A percentile compares a stretch with the other conserved stretches of the same genome.
Conservation (phyloP, 2,888 invertebrate species). For the Philaethria dido region DNA sequence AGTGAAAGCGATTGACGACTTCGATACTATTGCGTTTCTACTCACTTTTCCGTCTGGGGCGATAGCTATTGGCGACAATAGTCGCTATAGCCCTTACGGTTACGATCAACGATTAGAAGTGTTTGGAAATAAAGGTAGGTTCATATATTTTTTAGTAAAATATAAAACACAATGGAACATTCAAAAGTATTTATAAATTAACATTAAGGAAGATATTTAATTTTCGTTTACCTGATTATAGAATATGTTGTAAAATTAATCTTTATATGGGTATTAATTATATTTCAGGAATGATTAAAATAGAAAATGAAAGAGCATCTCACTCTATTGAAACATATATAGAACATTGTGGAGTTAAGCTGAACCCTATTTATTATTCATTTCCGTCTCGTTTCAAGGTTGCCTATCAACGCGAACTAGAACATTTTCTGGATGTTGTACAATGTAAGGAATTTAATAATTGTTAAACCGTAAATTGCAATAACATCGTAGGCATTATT, state of each 20-base stretch:
- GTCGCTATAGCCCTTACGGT: conserved; percentile 85
- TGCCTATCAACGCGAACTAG: conserved; percentile 81
- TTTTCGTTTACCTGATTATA: no score
- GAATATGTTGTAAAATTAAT: no score
- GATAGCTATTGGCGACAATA: conserved; percentile 85
- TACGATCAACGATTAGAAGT: conserved; percentile 88
- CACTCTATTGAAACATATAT: conserved; percentile 69
- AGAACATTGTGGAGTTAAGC: conserved; percentile 66
- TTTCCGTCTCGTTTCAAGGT: conserved; percentile 84
- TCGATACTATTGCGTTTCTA: conserved; percentile 85
- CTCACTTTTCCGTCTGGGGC: conserved; percentile 86
- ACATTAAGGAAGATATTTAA: no score
- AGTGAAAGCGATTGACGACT: conserved; percentile 84
- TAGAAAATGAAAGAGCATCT: conserved; percentile 81
- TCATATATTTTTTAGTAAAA: neutral
- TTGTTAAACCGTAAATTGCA: neutral
- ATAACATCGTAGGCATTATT: no score
- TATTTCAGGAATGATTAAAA: conserved; percentile 71
- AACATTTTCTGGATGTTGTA: conserved; percentile 85
- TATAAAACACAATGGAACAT: no score
- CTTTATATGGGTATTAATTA: conserved; percentile 16
- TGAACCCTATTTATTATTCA: conserved; percentile 84
- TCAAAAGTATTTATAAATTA: no score
- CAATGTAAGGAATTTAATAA: conserved; percentile 63
- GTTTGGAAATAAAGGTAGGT: conserved; percentile 81